phyloP scores from a whole-genome alignment of 2,888 invertebrate genomes.

The Electrophaes corylata region DNA sequence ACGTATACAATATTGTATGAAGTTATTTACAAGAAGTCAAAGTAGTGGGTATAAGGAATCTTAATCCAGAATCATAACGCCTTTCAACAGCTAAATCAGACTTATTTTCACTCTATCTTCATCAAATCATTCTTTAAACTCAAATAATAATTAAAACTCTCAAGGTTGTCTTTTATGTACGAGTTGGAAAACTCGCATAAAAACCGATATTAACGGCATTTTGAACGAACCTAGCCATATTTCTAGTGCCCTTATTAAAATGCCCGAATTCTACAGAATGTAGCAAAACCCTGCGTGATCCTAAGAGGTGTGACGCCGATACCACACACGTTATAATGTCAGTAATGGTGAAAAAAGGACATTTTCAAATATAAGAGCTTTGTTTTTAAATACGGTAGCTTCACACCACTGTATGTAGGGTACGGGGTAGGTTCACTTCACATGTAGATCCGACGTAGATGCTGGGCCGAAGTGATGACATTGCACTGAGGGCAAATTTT shows the following conservation, averaged over 20 bases:
- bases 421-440: constrained; percentile 65
- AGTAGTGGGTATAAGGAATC: neutral
- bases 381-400: too few species aligned
- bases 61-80: neutral
- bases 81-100: constrained; percentile 15
- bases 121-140: neutral
- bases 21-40: neutral
- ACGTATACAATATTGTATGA: neutral
- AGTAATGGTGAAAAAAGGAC: too few species aligned
- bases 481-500: constrained; percentile 98
- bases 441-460: constrained; percentile 95
- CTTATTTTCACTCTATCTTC: constrained; percentile 5
- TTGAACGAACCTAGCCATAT: neutral
- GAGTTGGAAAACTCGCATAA: neutral
- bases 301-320: too few species aligned
- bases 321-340: too few species aligned
- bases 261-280: too few species aligned
- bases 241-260: too few species aligned
- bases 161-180: neutral
- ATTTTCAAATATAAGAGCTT: too few species aligned
- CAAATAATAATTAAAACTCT: neutral
- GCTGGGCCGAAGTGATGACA: constrained; percentile 94
- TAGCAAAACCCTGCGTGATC: too few species aligned
- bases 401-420: too few species aligned
- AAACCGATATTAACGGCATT: neutral